Evolutionary conservation across 2,797 vertebrate species (phyloP), one percentile per base, ranked within the genome.

Genomic region (Glyptemys insculpta): DNA sequence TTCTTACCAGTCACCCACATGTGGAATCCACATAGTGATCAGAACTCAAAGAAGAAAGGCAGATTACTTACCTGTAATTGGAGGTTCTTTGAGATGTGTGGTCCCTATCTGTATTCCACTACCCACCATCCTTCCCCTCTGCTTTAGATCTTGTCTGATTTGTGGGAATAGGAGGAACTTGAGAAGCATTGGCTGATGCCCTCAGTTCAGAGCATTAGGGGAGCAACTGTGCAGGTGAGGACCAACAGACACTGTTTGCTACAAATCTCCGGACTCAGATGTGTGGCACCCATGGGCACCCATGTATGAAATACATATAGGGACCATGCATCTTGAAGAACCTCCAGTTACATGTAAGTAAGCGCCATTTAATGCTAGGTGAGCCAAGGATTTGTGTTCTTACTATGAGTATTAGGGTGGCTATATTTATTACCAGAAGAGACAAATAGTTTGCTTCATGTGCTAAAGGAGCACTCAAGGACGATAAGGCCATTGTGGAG

Each of bases 371-470:
- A 95, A 95, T 95, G 62, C 83, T 87, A 95, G 95, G 95, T 97
- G 95, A 97, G 91, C 91, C n/a, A 52, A 92, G 91, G 94, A 97
- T 96, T 97, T 96, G 90, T 86, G 94, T 86, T 16, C 91, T 91
- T 97, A 97, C 96, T 97, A 91, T 83, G 85, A 94, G 95, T 96
- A 94, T 97, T 90, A 83, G 96, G 83, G 93, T 96, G 93, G 82
- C 89, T 94, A 89, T 97, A 49, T 78, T 78, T 96, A 96, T 91
- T 97, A 95, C 96, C 96, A 97, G 96, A 90, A 94, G 94, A 92
- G 97, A 31, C 4, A 96, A 91, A 95, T 96, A 93, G 79, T 87
- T 96, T 92, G 94, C 96, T 96, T 97, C 50, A 50, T 15, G 50
- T 50, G 50, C 50, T 50, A 50, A 50, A 50, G 50, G 15, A 50